Evolutionary conservation across 1,140 invertebrate genomes (phyloP).

Genomic region (Musca domestica): DNA sequence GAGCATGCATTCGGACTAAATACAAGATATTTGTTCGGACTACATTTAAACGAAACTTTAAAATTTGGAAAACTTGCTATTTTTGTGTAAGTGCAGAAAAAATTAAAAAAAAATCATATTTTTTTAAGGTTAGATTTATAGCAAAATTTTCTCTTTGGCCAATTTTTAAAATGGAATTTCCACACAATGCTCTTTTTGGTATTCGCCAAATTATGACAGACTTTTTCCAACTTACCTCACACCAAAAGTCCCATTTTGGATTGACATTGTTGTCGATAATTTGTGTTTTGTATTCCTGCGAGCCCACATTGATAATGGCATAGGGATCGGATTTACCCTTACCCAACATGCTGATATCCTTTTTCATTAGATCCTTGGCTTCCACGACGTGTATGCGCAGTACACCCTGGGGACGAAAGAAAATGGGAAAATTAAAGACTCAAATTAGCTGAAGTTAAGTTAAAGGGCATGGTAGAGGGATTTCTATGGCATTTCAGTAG

Average conservation of each 20-base stretch:
- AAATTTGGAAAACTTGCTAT: too few relatives aligned
- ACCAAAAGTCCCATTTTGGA: conserved; percentile 93
- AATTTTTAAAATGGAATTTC: conserved; percentile 24
- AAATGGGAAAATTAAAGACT: background rate
- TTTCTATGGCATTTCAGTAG: too few relatives aligned
- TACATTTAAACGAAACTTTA: too few relatives aligned
- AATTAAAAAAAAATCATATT: background rate
- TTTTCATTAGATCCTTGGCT: conserved; percentile 91
- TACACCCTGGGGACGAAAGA: conserved; percentile 63
- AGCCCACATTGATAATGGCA: conserved; percentile 80
- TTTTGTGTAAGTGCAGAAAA: too few relatives aligned
- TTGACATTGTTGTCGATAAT: conserved; percentile 89
- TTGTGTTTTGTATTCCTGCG: conserved; percentile 82
- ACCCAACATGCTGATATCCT: conserved; percentile 84
- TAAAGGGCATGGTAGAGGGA: too few relatives aligned
- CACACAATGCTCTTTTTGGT: conserved; percentile 28
- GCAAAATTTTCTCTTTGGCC: background rate
- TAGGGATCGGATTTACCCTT: conserved; percentile 97
- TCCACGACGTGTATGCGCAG: conserved; percentile 84
- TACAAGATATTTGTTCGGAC: too few relatives aligned
- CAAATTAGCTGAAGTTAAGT: too few relatives aligned
- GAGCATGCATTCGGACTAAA: too few relatives aligned
- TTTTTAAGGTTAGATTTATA: background rate
- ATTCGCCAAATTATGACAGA: background rate
- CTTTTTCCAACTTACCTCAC: conserved; percentile 70